Percentiles rank a stretch among this genome's conserved stretches.
phyloP scores from a whole-genome alignment of 2,113 vertebrate species.

The Nerophis ophidion region DNA sequence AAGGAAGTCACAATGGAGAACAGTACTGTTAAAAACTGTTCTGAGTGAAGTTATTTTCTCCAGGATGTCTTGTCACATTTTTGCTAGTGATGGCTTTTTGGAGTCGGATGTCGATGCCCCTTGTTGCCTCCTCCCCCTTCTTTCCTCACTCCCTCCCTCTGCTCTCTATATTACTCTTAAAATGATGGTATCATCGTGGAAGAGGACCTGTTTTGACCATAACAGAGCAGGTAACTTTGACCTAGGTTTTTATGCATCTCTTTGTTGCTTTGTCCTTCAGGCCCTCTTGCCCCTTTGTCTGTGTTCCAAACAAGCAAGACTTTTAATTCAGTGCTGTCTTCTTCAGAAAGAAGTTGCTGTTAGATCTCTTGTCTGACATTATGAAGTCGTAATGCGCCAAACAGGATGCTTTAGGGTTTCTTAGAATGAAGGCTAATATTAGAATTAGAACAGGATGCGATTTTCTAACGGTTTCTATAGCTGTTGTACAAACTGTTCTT shows the following conservation, averaged over 20 bases:
- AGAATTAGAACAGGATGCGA: not conserved
- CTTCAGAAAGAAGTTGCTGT: not conserved
- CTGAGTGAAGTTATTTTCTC: slow-evolving; percentile 4
- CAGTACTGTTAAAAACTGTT: slow-evolving; percentile 19
- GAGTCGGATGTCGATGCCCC: slow-evolving; percentile 24
- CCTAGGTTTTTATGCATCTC: not conserved
- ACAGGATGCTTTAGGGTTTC: not conserved
- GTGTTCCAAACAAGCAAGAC: slow-evolving; percentile 29
- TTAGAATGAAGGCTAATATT: not conserved
- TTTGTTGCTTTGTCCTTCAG: not conserved
- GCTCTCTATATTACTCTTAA: not conserved
- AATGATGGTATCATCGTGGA: slow-evolving; percentile 17
- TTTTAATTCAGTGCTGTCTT: slow-evolving; percentile 7
- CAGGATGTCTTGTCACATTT: slow-evolving; percentile 6
- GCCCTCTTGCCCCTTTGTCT: not conserved
- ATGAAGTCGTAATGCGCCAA: not conserved
- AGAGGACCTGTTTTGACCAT: slow-evolving; percentile 32
- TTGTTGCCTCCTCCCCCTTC: slow-evolving; percentile 35
- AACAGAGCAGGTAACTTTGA: slow-evolving; percentile 45
- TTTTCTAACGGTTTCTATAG: not conserved
- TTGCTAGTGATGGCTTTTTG: not conserved
- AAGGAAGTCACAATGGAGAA: slow-evolving; percentile 46
- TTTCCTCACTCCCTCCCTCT: slow-evolving; percentile 34
- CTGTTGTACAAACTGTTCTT: not conserved
- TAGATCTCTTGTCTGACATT: not conserved